A percentile compares a stretch with the other conserved stretches of the same genome.
Conservation (phyloP, 2,113 vertebrate species). For the Phrynosoma blainvillii region DNA sequence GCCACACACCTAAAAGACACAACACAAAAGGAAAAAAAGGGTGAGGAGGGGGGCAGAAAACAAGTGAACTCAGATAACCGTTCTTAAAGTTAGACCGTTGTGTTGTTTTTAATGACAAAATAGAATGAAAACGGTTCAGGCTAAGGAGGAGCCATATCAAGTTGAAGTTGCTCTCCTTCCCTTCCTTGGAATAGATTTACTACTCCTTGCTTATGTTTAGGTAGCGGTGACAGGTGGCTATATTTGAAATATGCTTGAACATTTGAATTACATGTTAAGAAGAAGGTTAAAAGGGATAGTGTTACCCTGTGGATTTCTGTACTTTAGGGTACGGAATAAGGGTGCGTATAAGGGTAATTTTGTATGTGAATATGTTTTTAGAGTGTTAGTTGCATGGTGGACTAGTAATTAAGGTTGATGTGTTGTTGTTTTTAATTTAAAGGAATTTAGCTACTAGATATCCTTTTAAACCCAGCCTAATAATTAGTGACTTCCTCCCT, state of each 20-base stretch:
- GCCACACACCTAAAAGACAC: background rate
- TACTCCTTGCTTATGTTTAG: background rate
- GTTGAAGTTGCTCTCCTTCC: background rate
- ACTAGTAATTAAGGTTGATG: background rate
- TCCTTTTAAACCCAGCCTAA: background rate
- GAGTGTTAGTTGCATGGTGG: background rate
- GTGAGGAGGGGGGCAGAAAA: background rate
- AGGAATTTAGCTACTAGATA: background rate
- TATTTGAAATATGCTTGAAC: slow-evolving; percentile 1
- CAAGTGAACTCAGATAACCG: background rate
- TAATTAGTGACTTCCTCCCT: background rate
- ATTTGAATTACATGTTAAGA: background rate
- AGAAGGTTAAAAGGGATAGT: background rate
- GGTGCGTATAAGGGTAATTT: background rate
- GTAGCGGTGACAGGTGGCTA: background rate
- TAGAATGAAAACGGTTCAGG: background rate
- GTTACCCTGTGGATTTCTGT: background rate
- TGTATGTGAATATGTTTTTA: background rate
- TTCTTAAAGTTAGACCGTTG: background rate
- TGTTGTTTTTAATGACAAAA: background rate
- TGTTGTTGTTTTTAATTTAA: background rate
- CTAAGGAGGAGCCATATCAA: background rate
- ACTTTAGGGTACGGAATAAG: no score
- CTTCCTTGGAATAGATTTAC: background rate
- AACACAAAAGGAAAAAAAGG: background rate